Evolutionary conservation across 2,797 vertebrate species (phyloP).

Genomic region (Hirundo rustica): DNA sequence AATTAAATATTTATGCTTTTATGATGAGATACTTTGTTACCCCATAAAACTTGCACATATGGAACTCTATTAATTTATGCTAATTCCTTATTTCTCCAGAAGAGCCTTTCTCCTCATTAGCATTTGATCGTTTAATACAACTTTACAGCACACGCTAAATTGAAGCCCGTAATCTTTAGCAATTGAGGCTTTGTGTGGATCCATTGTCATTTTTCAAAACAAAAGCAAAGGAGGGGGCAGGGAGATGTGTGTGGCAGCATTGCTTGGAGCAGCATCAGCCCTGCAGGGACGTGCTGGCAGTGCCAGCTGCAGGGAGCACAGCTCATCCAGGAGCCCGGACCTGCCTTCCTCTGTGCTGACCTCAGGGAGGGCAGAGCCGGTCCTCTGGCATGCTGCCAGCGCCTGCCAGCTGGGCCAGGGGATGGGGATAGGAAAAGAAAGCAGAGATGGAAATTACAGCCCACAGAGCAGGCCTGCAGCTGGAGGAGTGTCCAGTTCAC

Average conservation of each 20-base stretch:
- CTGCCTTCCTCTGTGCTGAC: not conserved
- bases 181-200: constrained; percentile 44
- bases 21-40: constrained; percentile 69
- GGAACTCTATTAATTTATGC: constrained; percentile 70
- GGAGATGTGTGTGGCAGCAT: not conserved
- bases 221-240: not conserved
- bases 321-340: not conserved
- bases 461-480: not conserved
- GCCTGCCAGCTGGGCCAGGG: not conserved
- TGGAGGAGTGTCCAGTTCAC: not conserved
- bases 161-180: constrained; percentile 52
- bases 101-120: constrained; percentile 59
- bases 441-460: not conserved
- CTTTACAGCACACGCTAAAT: constrained; percentile 50
- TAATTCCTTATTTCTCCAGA: constrained; percentile 61
- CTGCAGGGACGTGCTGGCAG: not conserved
- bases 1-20: constrained; percentile 73
- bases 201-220: not conserved
- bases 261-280: not conserved
- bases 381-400: not conserved
- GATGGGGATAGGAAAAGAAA: not conserved
- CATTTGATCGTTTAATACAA: constrained; percentile 58
- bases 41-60: constrained; percentile 53
- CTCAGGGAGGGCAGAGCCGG: not conserved
- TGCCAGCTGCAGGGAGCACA: not conserved